Conservation (phyloP, 2,113 vertebrate genomes). For the Heterochromis multidens region DNA sequence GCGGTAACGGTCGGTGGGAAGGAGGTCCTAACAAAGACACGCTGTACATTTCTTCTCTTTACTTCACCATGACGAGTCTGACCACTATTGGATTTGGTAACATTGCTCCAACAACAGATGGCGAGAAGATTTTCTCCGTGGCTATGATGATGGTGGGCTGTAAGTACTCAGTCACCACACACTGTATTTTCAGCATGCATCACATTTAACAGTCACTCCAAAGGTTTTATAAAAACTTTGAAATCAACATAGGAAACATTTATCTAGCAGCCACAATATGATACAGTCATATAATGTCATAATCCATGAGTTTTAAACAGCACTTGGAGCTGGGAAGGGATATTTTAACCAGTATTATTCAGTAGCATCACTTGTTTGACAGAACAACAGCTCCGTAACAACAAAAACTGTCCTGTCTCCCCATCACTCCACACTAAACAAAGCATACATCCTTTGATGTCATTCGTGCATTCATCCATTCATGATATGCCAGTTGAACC, state of each 20-base stretch:
- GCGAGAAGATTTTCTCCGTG: conserved; percentile 98
- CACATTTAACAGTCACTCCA: background rate
- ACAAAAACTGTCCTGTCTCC: background rate
- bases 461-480: conserved; percentile 5
- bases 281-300: background rate
- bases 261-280: background rate
- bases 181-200: background rate
- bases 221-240: background rate
- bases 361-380: background rate
- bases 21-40: conserved; percentile 97
- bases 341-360: background rate
- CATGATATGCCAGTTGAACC: conserved; percentile 6
- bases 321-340: background rate
- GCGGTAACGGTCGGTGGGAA: conserved; percentile 92
- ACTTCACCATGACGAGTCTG: conserved; percentile 99
- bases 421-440: background rate
- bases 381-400: background rate
- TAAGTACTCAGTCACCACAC: conserved; percentile 75
- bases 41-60: conserved; percentile 96
- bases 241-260: background rate
- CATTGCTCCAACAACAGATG: conserved; percentile 95
- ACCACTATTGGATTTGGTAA: conserved; percentile 98
- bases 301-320: background rate
- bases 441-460: background rate
- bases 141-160: conserved; percentile 99